phyloP scores from a whole-genome alignment of 1,140 invertebrate species.

The Apis cerana region DNA sequence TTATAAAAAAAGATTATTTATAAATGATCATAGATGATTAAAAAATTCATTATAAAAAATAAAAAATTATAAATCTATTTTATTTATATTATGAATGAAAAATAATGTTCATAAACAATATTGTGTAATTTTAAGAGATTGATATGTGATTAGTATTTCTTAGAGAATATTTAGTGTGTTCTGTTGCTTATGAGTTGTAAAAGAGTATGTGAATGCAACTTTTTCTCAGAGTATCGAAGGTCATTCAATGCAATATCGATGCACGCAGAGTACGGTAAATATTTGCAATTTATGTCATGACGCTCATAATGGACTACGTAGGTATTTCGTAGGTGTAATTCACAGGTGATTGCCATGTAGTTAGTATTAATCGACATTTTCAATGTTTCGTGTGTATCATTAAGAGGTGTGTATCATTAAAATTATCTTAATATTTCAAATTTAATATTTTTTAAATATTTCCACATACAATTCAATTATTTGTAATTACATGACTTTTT shows the following conservation, averaged over 20 bases:
- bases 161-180: background rate
- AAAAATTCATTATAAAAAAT: no score
- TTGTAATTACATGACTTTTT: background rate
- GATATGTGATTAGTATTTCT: background rate
- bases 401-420: conserved; percentile 10
- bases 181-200: background rate
- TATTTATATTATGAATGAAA: background rate
- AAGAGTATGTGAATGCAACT: background rate
- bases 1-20: background rate
- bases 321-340: conserved; percentile 63
- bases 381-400: background rate
- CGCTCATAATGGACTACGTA: conserved; percentile 52
- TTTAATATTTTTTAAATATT: background rate
- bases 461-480: background rate
- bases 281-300: conserved; percentile 58
- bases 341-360: conserved; percentile 56
- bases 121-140: background rate
- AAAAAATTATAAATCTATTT: background rate
- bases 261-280: conserved; percentile 22
- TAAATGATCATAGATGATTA: background rate
- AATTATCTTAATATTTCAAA: background rate
- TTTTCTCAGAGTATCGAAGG: conserved; percentile 23
- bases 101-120: background rate
- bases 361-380: conserved; percentile 19
- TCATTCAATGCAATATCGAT: conserved; percentile 38